Percentiles rank a stretch among this genome's conserved stretches.
Conservation (phyloP, 2,888 invertebrate genomes). For the Rhorus exstirpatorius region DNA sequence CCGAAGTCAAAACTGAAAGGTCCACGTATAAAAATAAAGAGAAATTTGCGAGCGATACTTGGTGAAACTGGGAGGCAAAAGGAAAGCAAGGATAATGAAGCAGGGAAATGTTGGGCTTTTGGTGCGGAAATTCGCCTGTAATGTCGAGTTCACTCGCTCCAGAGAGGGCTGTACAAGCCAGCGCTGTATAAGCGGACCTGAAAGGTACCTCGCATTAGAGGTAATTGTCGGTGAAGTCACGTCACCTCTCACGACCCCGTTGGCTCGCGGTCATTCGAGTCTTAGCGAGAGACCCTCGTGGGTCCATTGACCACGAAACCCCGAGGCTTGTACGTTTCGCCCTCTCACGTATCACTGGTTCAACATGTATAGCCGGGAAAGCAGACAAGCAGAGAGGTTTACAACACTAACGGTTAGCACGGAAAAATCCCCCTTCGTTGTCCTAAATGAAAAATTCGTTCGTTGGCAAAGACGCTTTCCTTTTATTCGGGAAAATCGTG, state of each 20-base stretch:
- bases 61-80: no score
- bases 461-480: conserved; percentile 35
- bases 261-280: conserved; percentile 60
- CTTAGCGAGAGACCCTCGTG: conserved; percentile 45
- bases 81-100: no score
- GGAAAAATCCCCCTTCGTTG: conserved; percentile 23
- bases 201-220: conserved; percentile 72
- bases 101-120: no score
- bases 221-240: conserved; percentile 75
- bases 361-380: conserved; percentile 52
- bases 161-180: conserved; percentile 49
- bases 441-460: conserved; percentile 26
- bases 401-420: background rate
- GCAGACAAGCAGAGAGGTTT: conserved; percentile 44
- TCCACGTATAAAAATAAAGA: no score
- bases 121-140: conserved; percentile 39
- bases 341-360: conserved; percentile 61
- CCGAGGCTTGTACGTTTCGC: conserved; percentile 32
- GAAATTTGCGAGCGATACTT: no score
- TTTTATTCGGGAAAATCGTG: background rate
- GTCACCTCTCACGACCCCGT: conserved; percentile 66
- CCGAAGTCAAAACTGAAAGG: no score
- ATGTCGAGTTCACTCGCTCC: conserved; percentile 68
- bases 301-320: conserved; percentile 47
- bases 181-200: conserved; percentile 53